phyloP scores from a whole-genome alignment of 2,888 invertebrate species.

The Linyphia triangularis region DNA sequence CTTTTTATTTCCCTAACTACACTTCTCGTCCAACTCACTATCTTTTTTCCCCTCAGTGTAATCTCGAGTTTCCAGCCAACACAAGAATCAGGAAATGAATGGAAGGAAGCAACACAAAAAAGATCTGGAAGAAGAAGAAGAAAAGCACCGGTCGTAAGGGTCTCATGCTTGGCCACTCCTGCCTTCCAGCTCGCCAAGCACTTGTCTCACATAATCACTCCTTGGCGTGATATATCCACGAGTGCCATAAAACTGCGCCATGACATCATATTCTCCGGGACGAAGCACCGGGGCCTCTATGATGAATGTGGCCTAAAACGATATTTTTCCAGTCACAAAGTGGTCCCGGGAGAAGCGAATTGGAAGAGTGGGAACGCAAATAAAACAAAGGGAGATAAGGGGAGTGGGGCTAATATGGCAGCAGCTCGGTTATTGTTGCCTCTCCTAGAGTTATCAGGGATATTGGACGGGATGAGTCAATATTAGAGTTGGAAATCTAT shows the following conservation, averaged over 20 bases:
- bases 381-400: constrained; percentile 34
- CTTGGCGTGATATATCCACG: constrained; percentile 66
- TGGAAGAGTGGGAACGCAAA: constrained; percentile 20
- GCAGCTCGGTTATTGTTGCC: constrained; percentile 17
- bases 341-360: constrained; percentile 20
- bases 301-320: constrained; percentile 57
- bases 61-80: constrained; percentile 48
- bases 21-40: constrained; percentile 50
- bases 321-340: constrained; percentile 50
- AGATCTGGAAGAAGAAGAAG: neutral
- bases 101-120: neutral
- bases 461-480: constrained; percentile 56
- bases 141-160: constrained; percentile 20
- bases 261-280: constrained; percentile 60
- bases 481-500: constrained; percentile 63
- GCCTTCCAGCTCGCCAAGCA: constrained; percentile 62
- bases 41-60: constrained; percentile 31
- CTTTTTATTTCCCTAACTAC: constrained; percentile 30
- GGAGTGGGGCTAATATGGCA: constrained; percentile 29
- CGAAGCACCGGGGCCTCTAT: constrained; percentile 9
- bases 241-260: constrained; percentile 56
- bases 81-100: neutral
- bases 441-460: constrained; percentile 53
- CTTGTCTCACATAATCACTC: constrained; percentile 63
- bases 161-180: constrained; percentile 47